phyloP scores from a whole-genome alignment of 35 echinoderm and acorn worm genomes.

The Nesometra sesokonis region DNA sequence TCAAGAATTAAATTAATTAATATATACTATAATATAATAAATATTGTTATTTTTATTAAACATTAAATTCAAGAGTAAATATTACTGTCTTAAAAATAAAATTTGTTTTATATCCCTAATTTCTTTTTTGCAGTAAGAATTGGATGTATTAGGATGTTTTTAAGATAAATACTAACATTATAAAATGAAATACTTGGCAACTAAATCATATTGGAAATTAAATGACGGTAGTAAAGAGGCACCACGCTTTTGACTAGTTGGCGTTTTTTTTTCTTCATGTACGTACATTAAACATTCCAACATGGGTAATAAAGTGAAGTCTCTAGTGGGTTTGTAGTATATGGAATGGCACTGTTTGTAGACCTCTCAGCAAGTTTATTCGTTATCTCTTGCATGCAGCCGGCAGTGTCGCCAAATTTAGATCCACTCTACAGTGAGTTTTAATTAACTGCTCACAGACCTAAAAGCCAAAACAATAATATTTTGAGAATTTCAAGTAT shows the following conservation, averaged over 20 bases:
- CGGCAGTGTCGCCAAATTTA: not conserved
- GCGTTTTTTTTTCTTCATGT: not conserved
- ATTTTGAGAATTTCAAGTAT: not conserved
- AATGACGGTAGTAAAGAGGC: not conserved
- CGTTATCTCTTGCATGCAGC: not conserved
- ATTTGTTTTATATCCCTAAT: too few species aligned
- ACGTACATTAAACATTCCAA: not conserved
- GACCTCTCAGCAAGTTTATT: not conserved
- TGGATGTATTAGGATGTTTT: too few species aligned
- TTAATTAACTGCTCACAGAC: not conserved
- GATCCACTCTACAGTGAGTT: not conserved
- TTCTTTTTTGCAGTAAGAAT: too few species aligned
- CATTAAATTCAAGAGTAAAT: too few species aligned
- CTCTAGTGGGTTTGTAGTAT: not conserved
- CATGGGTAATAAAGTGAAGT: not conserved
- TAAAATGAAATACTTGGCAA: not conserved
- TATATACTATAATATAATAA: too few species aligned
- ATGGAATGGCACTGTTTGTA: not conserved
- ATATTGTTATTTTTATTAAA: too few species aligned
- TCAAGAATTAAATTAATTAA: too few species aligned
- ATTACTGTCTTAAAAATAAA: too few species aligned
- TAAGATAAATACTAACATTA: not conserved
- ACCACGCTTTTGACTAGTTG: not conserved
- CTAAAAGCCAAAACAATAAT: not conserved
- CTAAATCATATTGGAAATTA: not conserved